Evolutionary conservation across 1,140 invertebrate species (phyloP).

Genomic region (Solenopsis fugax): DNA sequence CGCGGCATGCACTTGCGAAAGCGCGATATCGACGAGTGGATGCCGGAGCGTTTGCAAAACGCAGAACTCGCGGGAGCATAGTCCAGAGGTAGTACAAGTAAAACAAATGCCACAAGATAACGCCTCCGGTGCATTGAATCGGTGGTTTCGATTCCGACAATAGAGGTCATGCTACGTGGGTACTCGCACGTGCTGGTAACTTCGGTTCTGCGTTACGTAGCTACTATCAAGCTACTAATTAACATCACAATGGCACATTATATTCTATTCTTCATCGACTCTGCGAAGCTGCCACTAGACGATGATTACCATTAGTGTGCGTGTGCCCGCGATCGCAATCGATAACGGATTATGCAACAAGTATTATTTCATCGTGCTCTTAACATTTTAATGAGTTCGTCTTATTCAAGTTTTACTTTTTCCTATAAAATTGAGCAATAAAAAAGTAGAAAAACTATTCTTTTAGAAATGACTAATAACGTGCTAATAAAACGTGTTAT

Average conservation of each 20-base stretch:
- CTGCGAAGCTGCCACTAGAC: constrained; percentile 25
- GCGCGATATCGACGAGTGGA: background rate
- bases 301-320: constrained; percentile 20
- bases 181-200: constrained; percentile 56
- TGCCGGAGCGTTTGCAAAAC: constrained; percentile 10
- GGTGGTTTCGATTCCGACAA: constrained; percentile 59
- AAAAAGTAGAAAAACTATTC: background rate
- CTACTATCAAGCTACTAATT: constrained; percentile 60
- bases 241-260: constrained; percentile 67
- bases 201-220: constrained; percentile 63
- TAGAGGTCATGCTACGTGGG: constrained; percentile 64
- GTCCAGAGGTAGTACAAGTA: background rate
- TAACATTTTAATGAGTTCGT: background rate
- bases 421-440: background rate
- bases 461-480: background rate
- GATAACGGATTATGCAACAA: constrained; percentile 43
- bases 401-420: background rate
- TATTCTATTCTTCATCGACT: constrained; percentile 37
- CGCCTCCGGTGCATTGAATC: constrained; percentile 54
- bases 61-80: constrained; percentile 15
- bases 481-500: background rate
- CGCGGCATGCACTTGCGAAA: constrained; percentile 63
- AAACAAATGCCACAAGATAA: constrained; percentile 60
- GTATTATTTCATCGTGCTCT: constrained; percentile 26
- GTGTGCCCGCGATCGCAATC: constrained; percentile 36